These are phyloP conservation scores for Noctua pronuba DNA, from an alignment of 2,888 invertebrate genomes.

Conservation along the genomic window DNA sequence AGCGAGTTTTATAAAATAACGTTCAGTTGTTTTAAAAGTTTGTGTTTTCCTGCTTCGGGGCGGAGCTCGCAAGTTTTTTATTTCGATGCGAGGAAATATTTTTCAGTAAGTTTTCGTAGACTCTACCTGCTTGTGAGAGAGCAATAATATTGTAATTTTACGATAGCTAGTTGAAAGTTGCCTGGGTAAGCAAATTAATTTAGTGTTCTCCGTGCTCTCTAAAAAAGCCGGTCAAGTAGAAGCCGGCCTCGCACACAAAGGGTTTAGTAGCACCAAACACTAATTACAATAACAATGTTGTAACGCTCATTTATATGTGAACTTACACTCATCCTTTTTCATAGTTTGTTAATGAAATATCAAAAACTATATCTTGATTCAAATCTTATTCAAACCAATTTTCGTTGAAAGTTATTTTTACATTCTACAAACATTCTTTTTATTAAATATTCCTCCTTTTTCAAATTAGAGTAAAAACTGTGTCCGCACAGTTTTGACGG, in stretches of 20 bases:
- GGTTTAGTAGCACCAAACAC: not conserved
- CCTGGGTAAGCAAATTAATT: not conserved
- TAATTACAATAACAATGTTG: not conserved
- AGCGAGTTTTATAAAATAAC: conserved; percentile 53
- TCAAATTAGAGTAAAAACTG: no score
- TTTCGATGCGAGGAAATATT: not conserved
- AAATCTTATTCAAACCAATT: no score
- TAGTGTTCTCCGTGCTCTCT: not conserved
- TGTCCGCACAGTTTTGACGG: no score
- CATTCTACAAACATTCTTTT: no score
- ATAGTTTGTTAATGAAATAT: no score
- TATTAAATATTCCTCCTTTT: no score
- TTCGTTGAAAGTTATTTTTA: no score
- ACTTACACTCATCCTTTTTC: no score
- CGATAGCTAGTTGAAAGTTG: not conserved
- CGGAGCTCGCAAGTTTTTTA: not conserved
- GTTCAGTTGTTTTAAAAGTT: conserved; percentile 55
- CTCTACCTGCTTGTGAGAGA: not conserved
- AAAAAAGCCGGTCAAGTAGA: not conserved
- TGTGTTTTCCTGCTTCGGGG: not conserved
- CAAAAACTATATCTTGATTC: no score
- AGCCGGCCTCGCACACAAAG: not conserved
- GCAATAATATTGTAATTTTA: not conserved
- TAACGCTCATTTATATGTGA: not conserved
- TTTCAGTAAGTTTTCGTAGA: not conserved